Conservation (phyloP, 2,888 invertebrate species). For the Drosophila meridionalis region DNA sequence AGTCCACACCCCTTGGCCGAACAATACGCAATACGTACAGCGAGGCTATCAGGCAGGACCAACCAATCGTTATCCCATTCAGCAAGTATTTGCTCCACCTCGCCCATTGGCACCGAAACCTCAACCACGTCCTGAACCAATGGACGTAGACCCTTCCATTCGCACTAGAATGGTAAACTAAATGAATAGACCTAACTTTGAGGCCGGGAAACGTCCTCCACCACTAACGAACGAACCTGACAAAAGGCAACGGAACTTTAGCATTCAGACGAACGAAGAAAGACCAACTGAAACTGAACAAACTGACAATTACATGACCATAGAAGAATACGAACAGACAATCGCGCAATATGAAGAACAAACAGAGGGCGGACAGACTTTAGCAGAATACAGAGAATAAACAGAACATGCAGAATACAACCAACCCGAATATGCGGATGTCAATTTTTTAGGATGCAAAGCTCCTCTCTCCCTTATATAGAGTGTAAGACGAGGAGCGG, state of each 20-base stretch:
- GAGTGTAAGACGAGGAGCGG: not conserved
- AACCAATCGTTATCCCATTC: too few relatives aligned
- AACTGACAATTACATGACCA: not conserved
- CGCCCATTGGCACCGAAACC: too few relatives aligned
- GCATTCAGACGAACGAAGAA: not conserved
- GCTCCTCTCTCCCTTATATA: not conserved
- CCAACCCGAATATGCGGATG: not conserved
- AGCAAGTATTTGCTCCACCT: too few relatives aligned
- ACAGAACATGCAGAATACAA: not conserved
- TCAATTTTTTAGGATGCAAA: not conserved
- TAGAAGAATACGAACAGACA: not conserved
- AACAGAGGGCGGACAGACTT: not conserved
- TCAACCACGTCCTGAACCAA: too few relatives aligned
- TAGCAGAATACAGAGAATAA: not conserved
- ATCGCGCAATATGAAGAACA: not conserved
- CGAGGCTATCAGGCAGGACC: too few relatives aligned
- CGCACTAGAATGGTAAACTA: not conserved
- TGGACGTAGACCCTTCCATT: not conserved
- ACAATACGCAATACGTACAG: too few relatives aligned
- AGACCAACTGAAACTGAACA: not conserved
- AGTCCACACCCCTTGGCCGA: too few relatives aligned
- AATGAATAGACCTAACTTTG: not conserved
- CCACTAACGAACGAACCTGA: not conserved
- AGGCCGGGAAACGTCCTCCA: not conserved
- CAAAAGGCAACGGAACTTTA: not conserved